Evolutionary conservation across 2,113 vertebrate species (phyloP).

Genomic region (Bolborhynchus lineola): DNA sequence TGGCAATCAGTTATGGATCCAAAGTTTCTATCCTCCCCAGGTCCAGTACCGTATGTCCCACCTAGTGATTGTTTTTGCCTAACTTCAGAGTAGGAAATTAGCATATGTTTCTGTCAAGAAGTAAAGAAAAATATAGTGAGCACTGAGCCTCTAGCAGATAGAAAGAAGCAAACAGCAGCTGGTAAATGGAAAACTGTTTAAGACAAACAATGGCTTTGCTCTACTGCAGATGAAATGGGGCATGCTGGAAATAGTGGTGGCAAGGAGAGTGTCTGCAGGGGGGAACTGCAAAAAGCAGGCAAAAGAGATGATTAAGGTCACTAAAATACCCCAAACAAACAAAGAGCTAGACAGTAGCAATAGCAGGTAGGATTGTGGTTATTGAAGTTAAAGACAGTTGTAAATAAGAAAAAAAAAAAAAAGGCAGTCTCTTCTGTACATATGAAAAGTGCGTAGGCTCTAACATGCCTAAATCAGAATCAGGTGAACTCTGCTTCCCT

Average conservation of each 20-base stretch:
- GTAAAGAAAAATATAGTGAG: background rate
- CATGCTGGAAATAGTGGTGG: background rate
- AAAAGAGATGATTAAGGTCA: background rate
- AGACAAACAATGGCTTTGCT: background rate
- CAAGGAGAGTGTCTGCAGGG: background rate
- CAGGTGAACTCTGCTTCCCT: background rate
- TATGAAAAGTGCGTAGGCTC: background rate
- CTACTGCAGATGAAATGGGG: background rate
- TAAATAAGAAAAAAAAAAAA: background rate
- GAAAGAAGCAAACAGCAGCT: background rate
- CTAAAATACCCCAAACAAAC: background rate
- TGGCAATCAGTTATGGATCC: background rate
- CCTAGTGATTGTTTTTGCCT: background rate
- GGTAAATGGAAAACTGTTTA: background rate
- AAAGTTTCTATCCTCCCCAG: background rate
- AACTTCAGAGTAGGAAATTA: background rate
- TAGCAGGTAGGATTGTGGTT: background rate
- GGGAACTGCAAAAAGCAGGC: background rate
- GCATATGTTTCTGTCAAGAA: background rate
- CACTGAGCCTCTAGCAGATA: background rate
- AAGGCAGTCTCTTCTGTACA: background rate
- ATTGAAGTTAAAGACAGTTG: background rate
- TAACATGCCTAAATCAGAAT: background rate
- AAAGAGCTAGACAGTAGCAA: background rate
- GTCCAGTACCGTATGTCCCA: background rate